A percentile compares a stretch with the other conserved stretches of the same genome.
phyloP scores from a whole-genome alignment of 2,888 invertebrate genomes.

The Chydorus sphaericus region DNA sequence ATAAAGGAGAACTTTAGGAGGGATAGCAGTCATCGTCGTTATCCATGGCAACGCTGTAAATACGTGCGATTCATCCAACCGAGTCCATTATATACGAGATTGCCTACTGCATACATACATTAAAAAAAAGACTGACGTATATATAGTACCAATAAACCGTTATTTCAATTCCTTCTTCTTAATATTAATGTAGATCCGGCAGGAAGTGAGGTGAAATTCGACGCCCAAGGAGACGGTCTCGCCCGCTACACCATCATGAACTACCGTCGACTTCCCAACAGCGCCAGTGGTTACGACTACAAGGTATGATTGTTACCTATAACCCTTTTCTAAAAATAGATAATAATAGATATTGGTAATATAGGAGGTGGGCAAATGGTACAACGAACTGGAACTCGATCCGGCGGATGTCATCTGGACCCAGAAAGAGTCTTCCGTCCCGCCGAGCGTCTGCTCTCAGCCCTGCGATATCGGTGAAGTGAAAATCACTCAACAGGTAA shows the following conservation, averaged over 20 bases:
- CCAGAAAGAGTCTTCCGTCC: constrained; percentile 35
- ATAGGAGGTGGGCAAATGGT: constrained; percentile 46
- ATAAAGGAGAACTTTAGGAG: no score
- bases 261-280: constrained; percentile 39
- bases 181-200: constrained; percentile 40
- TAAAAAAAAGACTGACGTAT: no score
- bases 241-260: constrained; percentile 59
- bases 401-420: constrained; percentile 40
- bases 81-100: no score
- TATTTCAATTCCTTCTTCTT: background rate
- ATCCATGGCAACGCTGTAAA: no score
- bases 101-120: no score
- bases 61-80: no score
- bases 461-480: constrained; percentile 52
- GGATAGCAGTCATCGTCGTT: no score
- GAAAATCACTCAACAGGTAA: constrained; percentile 41
- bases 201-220: constrained; percentile 50
- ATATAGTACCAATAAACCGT: background rate
- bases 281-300: constrained; percentile 35
- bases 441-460: constrained; percentile 50
- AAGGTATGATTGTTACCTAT: constrained; percentile 26
- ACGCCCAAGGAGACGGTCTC: constrained; percentile 53
- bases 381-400: constrained; percentile 36
- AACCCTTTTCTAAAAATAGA: background rate
- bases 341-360: constrained; percentile 7